Conservation (phyloP, 2,888 invertebrate species). For the Leptura quadrifasciata region DNA sequence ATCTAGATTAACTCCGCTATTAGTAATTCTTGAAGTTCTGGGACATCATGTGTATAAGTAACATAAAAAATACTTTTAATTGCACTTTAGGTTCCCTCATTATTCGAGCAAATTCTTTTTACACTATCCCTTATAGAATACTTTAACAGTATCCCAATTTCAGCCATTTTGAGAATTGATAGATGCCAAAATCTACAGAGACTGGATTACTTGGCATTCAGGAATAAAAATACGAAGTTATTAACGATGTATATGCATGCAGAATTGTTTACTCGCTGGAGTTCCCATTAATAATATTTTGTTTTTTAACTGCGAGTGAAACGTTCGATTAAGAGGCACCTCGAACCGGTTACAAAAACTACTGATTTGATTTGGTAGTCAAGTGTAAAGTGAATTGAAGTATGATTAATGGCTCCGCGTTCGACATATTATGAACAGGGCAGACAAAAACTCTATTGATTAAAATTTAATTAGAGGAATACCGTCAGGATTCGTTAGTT, state of each 20-base stretch:
- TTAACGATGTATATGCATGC: background rate
- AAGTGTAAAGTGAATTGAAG: conserved; percentile 41
- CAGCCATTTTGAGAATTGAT: no score
- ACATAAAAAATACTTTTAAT: no score
- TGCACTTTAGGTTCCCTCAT: no score
- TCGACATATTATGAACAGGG: conserved; percentile 44
- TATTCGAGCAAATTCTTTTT: no score
- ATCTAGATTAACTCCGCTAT: no score
- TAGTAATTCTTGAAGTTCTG: no score
- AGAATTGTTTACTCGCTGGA: conserved; percentile 27
- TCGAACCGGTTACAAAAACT: conserved; percentile 27
- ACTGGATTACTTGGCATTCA: no score
- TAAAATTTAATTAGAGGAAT: conserved; percentile 46
- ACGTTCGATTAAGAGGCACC: conserved; percentile 37
- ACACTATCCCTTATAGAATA: no score
- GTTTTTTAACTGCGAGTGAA: conserved; percentile 38
- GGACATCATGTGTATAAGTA: no score
- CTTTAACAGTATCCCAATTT: no score
- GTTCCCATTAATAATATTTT: conserved; percentile 33
- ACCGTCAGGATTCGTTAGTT: conserved; percentile 47
- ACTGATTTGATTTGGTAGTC: conserved; percentile 38
- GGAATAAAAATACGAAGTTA: background rate
- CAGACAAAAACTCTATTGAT: conserved; percentile 44
- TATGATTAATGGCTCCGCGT: conserved; percentile 44
- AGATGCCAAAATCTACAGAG: no score